Base-by-base conservation (phyloP, 2,797 vertebrate species). In the Natrix natrix region DNA sequence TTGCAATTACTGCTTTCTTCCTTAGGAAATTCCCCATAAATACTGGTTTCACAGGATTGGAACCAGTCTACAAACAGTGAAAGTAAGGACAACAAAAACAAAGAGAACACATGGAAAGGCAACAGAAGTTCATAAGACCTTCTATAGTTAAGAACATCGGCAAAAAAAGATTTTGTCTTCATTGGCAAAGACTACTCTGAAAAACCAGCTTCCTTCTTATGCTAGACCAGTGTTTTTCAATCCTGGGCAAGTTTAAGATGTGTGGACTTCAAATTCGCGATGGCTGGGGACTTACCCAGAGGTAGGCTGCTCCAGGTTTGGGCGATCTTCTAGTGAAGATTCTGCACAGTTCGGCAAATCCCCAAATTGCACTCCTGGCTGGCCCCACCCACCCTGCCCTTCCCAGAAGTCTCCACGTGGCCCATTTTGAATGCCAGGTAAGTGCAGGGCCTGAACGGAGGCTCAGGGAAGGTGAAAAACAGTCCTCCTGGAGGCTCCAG, bases 1-100 rank as follows among this genome's bases (percentile, higher is more conserved):
- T 93, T 93, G 69, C 88, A 93, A 93, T 93, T 93, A 91, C 66
- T 63, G 57, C 28, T 83, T 32, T 59, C 52, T 24, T 32, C 56
- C 20, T 52, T 83, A 63, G 48, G 66, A 89, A 88, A 66, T n/a
- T 88, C 56, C 28, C 60, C 90, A 89, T 93, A 93, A 91, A 91
- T 87, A 91, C 63, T 91, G 88, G 37, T 43, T 91, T 52, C 86
- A 87, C 11, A 60, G 69, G 66, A 88, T 83, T 26, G 22, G 74
- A 60, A 86, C 5, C 66, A 91, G 56, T 83, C 57, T 61, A 60
- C 48, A 78, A 91, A 88, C 43, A 74, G 6, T 20, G 66, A 91
- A 90, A 93, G 69, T 48, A 26, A 87, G 66, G 14, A 55, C 24
- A 91, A 55, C 60, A 88, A 57, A 90, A 60, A 26, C 11, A 88